Evolutionary conservation across 2,888 invertebrate genomes (phyloP).

Genomic region (Onthophagus sagittarius): DNA sequence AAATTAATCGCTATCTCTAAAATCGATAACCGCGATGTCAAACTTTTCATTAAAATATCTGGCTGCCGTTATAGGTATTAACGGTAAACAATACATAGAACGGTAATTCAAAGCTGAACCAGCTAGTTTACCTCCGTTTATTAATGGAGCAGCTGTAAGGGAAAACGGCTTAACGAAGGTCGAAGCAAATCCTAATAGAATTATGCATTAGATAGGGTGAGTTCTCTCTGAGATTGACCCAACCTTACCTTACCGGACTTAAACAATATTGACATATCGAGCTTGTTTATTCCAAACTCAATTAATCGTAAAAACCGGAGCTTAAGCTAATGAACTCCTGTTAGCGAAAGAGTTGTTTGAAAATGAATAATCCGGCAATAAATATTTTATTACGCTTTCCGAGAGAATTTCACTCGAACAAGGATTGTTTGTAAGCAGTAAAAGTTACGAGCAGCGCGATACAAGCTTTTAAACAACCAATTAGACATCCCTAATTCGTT

Average conservation of each 20-base stretch:
- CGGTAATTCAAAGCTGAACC: background rate
- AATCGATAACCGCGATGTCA: background rate
- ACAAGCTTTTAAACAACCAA: background rate
- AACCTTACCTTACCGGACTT: background rate
- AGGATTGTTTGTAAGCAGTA: background rate
- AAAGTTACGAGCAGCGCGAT: background rate
- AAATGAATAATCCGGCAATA: background rate
- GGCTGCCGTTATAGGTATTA: background rate
- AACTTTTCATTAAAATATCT: background rate
- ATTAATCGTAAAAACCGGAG: too few relatives aligned
- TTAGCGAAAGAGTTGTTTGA: background rate
- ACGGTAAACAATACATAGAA: background rate
- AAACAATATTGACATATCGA: background rate
- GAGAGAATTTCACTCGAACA: background rate
- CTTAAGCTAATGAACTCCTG: too few relatives aligned
- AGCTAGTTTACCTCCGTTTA: background rate
- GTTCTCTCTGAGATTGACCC: background rate
- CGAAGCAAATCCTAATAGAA: background rate
- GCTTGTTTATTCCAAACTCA: too few relatives aligned
- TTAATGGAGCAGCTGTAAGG: background rate
- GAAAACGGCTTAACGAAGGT: background rate
- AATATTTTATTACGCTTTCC: background rate
- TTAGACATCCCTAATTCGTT: background rate
- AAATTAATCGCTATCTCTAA: background rate
- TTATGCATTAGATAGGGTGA: background rate